A percentile compares a stretch with the other conserved stretches of the same genome.
Conservation (phyloP, 2,113 vertebrate species). For the Peucedramus taeniatus region DNA sequence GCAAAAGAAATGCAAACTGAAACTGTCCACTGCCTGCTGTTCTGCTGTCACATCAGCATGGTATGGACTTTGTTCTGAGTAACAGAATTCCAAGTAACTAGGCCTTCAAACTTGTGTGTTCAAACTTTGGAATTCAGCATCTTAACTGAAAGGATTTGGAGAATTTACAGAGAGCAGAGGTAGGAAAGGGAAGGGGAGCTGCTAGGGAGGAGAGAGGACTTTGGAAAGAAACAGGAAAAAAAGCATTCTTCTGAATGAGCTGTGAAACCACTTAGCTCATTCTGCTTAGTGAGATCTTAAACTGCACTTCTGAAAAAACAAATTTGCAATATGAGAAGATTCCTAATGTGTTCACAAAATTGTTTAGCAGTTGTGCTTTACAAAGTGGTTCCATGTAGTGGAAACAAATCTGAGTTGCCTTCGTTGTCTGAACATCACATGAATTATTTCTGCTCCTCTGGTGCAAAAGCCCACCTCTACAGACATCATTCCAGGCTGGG, state of each 20-base stretch:
- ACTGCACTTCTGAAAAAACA: not conserved
- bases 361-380: not conserved
- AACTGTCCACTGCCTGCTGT: not conserved
- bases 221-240: not conserved
- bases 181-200: not conserved
- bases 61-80: not conserved
- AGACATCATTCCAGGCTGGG: not conserved
- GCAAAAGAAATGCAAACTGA: not conserved
- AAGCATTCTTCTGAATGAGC: not conserved
- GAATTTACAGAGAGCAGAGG: not conserved
- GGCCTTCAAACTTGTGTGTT: not conserved
- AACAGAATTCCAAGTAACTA: not conserved
- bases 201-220: not conserved
- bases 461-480: not conserved
- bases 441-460: not conserved
- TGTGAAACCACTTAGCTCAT: not conserved
- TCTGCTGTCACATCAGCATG: not conserved
- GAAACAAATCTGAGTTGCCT: not conserved
- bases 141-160: not conserved
- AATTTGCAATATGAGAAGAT: not conserved
- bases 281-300: not conserved
- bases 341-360: not conserved
- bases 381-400: not conserved
- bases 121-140: not conserved
- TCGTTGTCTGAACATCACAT: not conserved